Evolutionary conservation across 2,888 invertebrate genomes (phyloP), one percentile per base, ranked within the genome.

Genomic region (Coenonympha arcania): DNA sequence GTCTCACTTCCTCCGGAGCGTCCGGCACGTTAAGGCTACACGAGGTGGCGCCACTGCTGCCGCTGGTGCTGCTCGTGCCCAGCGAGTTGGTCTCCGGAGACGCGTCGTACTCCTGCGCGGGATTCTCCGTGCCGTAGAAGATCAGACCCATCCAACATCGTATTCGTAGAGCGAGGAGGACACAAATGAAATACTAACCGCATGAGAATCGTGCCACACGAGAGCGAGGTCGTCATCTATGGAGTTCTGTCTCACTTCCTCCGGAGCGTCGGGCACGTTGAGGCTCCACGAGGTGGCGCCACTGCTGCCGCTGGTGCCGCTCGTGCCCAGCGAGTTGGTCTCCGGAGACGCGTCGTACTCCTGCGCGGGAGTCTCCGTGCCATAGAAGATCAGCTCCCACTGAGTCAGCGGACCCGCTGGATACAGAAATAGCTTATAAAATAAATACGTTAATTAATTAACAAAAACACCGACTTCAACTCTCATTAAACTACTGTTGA

Each of bases 341-440:
- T 79, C 78, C 3, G 88, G 90, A 2, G 93, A 93, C 24, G 92
- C 93, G 69, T 93, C 82, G 34, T 76, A 80, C 41, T 88, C 88
- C 65, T 90, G 89, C 6, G 90, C 83, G 1, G 90, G 89, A 1
- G 80, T 79, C 58, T 90, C 90, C 1, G 95, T 95, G 33, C 95
- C 95, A 76, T 94, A 93, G 73, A 95, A 90, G 66, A 93, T 91
- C 66, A 95, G 77, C 74, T 93, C 91, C 95, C 95, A 95, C 62
- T 93, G 91, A 43, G 90, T 89, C 50, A 95, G 81, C 1, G 85
- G 84, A 30, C 84, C 85, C 66, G 88, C 81, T 87, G 52, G 3
- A 51, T 63, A 58, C 64, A 71, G 71, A 75, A 49, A 28, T 15
- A 44, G 54, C 45, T n/a, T 28, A 33, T 33, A 6, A n/a, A n/a